phyloP scores from a whole-genome alignment of 2,797 vertebrate genomes.

The Moxostoma hubbsi region DNA sequence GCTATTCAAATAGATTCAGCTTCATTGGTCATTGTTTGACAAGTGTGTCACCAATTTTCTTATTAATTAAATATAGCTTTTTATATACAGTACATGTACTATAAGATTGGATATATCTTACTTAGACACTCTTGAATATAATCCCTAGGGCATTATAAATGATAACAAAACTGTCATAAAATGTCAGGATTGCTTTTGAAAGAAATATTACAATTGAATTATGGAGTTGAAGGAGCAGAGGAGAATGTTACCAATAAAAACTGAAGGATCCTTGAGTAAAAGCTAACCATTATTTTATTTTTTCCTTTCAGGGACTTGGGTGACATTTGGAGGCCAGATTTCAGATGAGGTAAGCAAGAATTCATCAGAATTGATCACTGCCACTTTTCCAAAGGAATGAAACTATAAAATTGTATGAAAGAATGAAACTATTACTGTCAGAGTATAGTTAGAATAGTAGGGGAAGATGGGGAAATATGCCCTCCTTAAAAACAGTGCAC shows the following conservation, averaged over 20 bases:
- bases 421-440: background rate
- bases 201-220: conserved; percentile 12
- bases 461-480: no score
- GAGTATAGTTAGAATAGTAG: background rate
- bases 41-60: background rate
- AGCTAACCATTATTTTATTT: background rate
- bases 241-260: background rate
- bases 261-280: background rate
- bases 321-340: conserved; percentile 96
- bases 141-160: background rate
- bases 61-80: background rate
- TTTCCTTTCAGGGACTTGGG: conserved; percentile 88
- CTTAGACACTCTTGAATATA: no score
- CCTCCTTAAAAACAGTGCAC: no score
- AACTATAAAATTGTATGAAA: background rate
- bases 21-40: no score
- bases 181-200: background rate
- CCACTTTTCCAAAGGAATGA: background rate
- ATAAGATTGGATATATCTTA: no score
- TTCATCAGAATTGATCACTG: background rate
- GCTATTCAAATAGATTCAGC: no score
- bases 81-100: no score
- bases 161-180: conserved; percentile 2
- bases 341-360: conserved; percentile 88
- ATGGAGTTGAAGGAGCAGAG: background rate